A percentile compares a stretch with the other conserved stretches of the same genome.
Conservation (phyloP, 2,113 vertebrate species). For the Sminthopsis crassicaudata region DNA sequence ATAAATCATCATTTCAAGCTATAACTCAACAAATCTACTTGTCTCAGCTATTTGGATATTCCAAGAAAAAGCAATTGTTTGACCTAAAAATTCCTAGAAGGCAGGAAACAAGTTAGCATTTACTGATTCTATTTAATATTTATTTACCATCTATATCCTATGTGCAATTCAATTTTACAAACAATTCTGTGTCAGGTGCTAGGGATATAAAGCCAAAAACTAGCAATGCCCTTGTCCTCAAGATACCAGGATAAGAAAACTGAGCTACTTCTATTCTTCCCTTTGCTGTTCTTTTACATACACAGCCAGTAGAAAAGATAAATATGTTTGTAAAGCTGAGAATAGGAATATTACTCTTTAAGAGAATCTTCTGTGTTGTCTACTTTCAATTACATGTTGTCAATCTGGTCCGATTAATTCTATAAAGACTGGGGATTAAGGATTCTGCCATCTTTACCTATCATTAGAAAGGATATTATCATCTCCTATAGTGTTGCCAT, state of each 20-base stretch:
- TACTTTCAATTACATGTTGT: not conserved
- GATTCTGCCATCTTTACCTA: not conserved
- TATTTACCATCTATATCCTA: not conserved
- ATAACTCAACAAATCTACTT: not conserved
- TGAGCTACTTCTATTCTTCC: not conserved
- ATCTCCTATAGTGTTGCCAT: not conserved
- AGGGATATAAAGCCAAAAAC: not conserved
- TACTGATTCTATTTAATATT: not conserved
- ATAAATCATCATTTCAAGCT: not conserved
- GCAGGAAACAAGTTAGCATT: not conserved
- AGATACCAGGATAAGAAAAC: not conserved
- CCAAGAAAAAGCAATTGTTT: not conserved
- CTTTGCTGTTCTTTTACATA: not conserved
- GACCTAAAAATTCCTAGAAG: not conserved
- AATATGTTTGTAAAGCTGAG: not conserved
- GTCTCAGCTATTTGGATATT: not conserved
- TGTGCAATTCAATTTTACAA: not conserved
- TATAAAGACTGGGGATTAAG: not conserved
- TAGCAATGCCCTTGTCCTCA: not conserved
- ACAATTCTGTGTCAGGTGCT: not conserved
- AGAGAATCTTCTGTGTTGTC: not conserved
- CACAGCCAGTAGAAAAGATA: not conserved
- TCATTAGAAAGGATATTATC: not conserved
- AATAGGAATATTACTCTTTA: not conserved
- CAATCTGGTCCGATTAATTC: not conserved